A percentile compares a stretch with the other conserved stretches of the same genome.
phyloP scores from a whole-genome alignment of 2,113 vertebrate species.

The Corythaeola cristata region DNA sequence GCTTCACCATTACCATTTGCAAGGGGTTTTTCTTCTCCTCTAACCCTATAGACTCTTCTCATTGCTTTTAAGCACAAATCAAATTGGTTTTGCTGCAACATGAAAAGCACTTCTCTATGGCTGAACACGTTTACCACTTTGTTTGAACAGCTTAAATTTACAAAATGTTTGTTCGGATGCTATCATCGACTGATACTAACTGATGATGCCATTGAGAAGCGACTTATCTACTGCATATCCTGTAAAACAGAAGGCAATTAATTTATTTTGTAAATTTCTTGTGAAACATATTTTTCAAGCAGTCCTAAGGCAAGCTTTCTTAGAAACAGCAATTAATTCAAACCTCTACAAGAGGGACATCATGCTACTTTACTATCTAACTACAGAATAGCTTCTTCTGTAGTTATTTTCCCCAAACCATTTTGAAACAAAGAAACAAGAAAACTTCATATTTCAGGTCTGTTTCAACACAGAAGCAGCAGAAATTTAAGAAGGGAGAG shows the following conservation, averaged over 20 bases:
- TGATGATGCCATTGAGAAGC: background rate
- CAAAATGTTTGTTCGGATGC: background rate
- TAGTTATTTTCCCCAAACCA: background rate
- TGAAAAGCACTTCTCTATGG: background rate
- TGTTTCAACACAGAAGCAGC: background rate
- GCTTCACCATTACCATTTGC: background rate
- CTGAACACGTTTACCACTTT: background rate
- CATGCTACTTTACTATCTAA: background rate
- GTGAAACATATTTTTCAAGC: background rate
- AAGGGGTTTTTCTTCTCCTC: background rate
- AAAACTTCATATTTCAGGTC: background rate
- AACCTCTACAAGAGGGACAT: background rate
- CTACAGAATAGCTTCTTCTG: background rate
- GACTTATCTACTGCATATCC: background rate
- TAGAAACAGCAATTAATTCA: background rate
- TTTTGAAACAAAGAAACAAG: background rate
- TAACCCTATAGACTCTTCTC: background rate
- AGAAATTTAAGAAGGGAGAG: background rate
- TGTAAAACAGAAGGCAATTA: background rate
- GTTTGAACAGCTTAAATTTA: background rate
- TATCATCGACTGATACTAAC: background rate
- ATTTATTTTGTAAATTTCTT: background rate
- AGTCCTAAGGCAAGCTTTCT: background rate
- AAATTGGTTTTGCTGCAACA: background rate
- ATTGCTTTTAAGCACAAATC: background rate